Conservation (phyloP, 1,140 invertebrate genomes). For the Cydia strobilella region DNA sequence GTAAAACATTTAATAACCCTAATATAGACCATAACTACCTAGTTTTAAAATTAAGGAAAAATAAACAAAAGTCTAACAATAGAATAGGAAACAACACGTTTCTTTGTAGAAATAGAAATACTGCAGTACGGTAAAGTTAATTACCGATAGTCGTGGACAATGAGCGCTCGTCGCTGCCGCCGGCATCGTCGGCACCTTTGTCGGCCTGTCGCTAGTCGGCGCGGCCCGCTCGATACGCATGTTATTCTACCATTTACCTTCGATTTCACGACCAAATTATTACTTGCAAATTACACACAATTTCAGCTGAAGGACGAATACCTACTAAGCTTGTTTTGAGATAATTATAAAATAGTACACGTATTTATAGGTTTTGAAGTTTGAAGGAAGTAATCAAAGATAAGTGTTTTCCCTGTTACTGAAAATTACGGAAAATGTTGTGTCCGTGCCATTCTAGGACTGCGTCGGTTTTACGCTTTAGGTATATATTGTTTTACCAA, state of each 20-base stretch:
- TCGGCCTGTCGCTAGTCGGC: slow-evolving; percentile 49
- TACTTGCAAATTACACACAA: slow-evolving; percentile 50
- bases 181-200: slow-evolving; percentile 63
- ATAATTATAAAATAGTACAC: neutral
- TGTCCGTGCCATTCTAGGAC: no score
- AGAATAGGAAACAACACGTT: slow-evolving; percentile 34
- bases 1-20: neutral
- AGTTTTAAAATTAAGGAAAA: neutral
- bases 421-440: neutral
- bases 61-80: slow-evolving; percentile 1
- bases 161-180: slow-evolving; percentile 38
- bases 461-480: no score
- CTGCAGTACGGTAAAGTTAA: slow-evolving; percentile 42
- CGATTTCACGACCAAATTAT: slow-evolving; percentile 58
- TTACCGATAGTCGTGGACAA: slow-evolving; percentile 40
- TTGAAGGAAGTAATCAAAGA: no score
- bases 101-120: slow-evolving; percentile 32
- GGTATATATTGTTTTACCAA: no score
- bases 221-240: slow-evolving; percentile 58
- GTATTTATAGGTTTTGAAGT: neutral
- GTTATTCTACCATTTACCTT: slow-evolving; percentile 60
- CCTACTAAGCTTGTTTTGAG: slow-evolving; percentile 32
- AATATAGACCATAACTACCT: neutral
- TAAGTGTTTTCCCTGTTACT: neutral
- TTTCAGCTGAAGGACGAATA: slow-evolving; percentile 25